Base-by-base conservation (phyloP, 2,113 vertebrate species). In the Crotophaga sulcirostris region DNA sequence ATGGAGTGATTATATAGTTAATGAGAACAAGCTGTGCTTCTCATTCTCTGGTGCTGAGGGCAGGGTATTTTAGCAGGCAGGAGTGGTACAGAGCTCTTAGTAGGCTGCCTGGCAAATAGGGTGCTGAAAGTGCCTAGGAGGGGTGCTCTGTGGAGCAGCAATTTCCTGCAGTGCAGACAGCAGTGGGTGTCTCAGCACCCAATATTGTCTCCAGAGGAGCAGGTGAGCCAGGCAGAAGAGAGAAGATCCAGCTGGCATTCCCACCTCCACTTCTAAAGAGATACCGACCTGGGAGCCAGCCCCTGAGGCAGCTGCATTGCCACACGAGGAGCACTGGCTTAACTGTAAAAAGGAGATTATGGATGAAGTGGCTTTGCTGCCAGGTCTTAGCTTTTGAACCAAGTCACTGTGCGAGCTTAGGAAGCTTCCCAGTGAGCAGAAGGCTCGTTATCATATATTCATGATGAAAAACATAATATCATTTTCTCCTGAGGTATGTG, bases 51-150 rank as follows among this genome's bases (percentile, higher is more conserved):
- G 23, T 42, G 74, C 77, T 63, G 63, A 6, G 31, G 63, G 51
- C 29, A 77, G 62, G 26, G 38, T 78, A 75, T 82, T 92, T 75
- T 9, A 82, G 84, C 16, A 75, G 84, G 70, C 29, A 88, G 84
- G 38, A 67, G 59, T 0, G 38, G 24, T 7, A 2, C 4, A 47
- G 24, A 21, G 21, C 4, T 67, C 5, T 38, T 0, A 2, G 7
- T 0, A 2, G 34, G 16, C 4, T 74, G 20, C 6, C 6, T 51
- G 11, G 25, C 1, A 3, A 13, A 18, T 1, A 2, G 6, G 4
- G 45, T 0, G 1, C 6, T 54, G 38, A 0, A 5, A 40, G 26
- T 7, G 4, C 12, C 0, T 18, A 1, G 38, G 42, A 34, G 24
- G 15, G 8, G 5, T 14, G 9, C 4, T 45, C 10, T 45, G 17